Evolutionary conservation across 1,140 invertebrate genomes (phyloP).

Genomic region (Pogonomyrmex californicus): DNA sequence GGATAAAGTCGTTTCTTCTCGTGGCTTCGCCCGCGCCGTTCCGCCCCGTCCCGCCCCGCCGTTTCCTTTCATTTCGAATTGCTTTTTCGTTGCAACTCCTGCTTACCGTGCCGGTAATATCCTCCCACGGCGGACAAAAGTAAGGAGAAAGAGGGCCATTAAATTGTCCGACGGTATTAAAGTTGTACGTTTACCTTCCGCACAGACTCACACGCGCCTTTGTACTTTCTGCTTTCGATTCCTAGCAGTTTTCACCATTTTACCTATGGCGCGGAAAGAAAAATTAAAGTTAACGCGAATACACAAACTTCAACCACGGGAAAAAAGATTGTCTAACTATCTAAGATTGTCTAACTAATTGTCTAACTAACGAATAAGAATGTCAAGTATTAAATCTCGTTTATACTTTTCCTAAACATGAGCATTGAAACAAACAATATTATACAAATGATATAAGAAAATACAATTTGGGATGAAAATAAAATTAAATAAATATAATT

Average conservation of each 20-base stretch:
- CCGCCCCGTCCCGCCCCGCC: not conserved
- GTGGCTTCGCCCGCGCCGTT: not conserved
- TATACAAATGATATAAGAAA: not conserved
- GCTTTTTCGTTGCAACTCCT: slow-evolving; percentile 42
- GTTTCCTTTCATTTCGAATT: slow-evolving; percentile 61
- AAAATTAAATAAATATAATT: not conserved
- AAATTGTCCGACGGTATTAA: slow-evolving; percentile 66
- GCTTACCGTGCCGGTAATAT: slow-evolving; percentile 53
- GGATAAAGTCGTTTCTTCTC: slow-evolving; percentile 54
- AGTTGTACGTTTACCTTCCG: slow-evolving; percentile 56
- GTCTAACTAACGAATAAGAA: not conserved
- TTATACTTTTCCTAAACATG: not conserved
- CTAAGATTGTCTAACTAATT: too few relatives aligned
- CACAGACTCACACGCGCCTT: slow-evolving; percentile 3
- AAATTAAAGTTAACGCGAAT: slow-evolving; percentile 52
- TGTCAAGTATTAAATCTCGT: not conserved
- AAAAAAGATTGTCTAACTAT: not conserved
- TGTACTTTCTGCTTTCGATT: slow-evolving; percentile 44
- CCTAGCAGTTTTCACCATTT: slow-evolving; percentile 7
- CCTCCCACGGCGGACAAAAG: slow-evolving; percentile 48
- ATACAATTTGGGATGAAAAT: not conserved
- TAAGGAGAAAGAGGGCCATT: slow-evolving; percentile 26
- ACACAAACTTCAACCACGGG: not conserved
- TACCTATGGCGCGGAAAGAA: slow-evolving; percentile 35
- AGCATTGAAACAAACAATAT: not conserved